phyloP scores from a whole-genome alignment of 2,888 invertebrate species.

The Mycogona germanica region DNA sequence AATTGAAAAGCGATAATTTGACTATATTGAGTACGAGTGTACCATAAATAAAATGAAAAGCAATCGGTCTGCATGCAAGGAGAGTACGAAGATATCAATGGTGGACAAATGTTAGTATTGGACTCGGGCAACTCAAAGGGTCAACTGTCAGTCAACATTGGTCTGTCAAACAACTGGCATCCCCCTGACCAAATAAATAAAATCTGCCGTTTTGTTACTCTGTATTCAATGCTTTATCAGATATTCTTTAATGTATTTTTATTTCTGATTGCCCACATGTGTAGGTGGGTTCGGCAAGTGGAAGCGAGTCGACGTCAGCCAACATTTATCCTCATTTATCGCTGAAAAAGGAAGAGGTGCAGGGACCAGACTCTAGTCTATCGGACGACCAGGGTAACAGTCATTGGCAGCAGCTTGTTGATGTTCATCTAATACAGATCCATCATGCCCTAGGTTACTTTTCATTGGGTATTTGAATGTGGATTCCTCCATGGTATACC shows the following conservation, averaged over 20 bases:
- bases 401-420: constrained; percentile 17
- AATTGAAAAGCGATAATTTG: too few species aligned
- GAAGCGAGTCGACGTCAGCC: constrained; percentile 17
- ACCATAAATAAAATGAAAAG: too few species aligned
- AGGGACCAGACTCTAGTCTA: constrained; percentile 19
- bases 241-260: neutral
- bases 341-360: constrained; percentile 19
- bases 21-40: too few species aligned
- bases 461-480: constrained; percentile 16
- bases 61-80: too few species aligned
- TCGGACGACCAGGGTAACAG: constrained; percentile 21
- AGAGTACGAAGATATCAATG: too few species aligned
- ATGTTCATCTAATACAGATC: constrained; percentile 14
- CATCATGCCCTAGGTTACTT: constrained; percentile 15
- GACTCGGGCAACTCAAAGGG: too few species aligned
- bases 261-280: constrained; percentile 4
- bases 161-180: too few species aligned
- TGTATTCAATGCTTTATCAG: too few species aligned
- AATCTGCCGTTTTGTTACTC: neutral
- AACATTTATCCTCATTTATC: constrained; percentile 21
- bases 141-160: too few species aligned
- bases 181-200: too few species aligned
- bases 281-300: constrained; percentile 16
- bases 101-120: too few species aligned
- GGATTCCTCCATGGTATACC: too few species aligned